Evolutionary conservation across 2,888 invertebrate genomes (phyloP).

Genomic region (Falcaria lacertinaria): DNA sequence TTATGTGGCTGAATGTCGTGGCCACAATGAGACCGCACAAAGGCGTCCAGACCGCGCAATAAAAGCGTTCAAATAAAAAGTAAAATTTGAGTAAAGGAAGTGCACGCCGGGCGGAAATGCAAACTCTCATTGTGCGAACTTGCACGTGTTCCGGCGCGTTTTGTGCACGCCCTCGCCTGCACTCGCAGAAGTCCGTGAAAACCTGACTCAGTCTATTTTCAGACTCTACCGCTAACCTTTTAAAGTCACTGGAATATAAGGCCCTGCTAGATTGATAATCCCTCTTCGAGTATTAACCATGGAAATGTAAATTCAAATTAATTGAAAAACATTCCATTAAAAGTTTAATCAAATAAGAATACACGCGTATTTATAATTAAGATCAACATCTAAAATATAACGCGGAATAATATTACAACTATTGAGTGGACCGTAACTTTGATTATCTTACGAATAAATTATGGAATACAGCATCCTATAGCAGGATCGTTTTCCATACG

Average conservation of each 20-base stretch:
- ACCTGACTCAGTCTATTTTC: conserved; percentile 54
- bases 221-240: conserved; percentile 17
- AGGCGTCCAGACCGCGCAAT: conserved; percentile 65
- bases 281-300: neutral
- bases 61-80: conserved; percentile 72
- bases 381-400: neutral
- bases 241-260: neutral
- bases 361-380: conserved; percentile 4
- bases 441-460: too few species aligned
- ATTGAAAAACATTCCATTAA: too few species aligned
- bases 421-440: too few species aligned
- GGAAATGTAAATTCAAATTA: too few species aligned
- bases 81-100: conserved; percentile 75
- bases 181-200: conserved; percentile 48
- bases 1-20: conserved; percentile 68
- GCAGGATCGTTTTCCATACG: neutral
- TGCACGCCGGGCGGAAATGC: conserved; percentile 78
- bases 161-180: conserved; percentile 64
- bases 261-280: neutral
- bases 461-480: neutral
- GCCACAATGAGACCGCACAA: conserved; percentile 61
- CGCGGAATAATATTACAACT: too few species aligned
- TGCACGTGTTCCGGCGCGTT: conserved; percentile 77
- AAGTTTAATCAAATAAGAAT: neutral
- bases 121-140: conserved; percentile 75